These are phyloP conservation scores for Baronia brevicornis DNA, from an alignment of 2,888 invertebrate genomes.

Conservation along the genomic window DNA sequence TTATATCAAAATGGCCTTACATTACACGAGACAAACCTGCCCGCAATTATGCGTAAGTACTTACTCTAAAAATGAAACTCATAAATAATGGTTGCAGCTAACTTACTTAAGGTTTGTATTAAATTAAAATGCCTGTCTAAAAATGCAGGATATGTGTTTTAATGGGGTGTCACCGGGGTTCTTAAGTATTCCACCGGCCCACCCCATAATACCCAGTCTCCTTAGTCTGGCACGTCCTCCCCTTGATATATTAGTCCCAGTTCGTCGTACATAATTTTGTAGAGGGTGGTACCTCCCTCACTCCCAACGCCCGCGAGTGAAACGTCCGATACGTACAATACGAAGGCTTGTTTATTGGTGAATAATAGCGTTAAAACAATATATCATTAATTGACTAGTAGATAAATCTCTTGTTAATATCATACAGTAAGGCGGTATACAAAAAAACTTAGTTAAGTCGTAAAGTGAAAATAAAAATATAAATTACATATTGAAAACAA, in stretches of 20 bases:
- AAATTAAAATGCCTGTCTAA: conserved; percentile 71
- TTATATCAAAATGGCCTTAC: too few relatives aligned
- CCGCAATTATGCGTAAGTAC: conserved; percentile 1
- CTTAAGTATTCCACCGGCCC: conserved; percentile 74
- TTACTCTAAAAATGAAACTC: too few relatives aligned
- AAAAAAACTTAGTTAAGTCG: too few relatives aligned
- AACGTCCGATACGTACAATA: conserved; percentile 62
- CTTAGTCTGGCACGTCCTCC: conserved; percentile 75
- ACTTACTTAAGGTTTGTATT: conserved; percentile 37
- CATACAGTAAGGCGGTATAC: too few relatives aligned
- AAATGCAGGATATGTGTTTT: conserved; percentile 73
- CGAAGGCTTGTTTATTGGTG: conserved; percentile 69
- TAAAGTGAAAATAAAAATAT: too few relatives aligned
- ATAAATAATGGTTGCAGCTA: conserved; percentile 16
- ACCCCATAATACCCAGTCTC: conserved; percentile 73
- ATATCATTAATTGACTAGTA: too few relatives aligned
- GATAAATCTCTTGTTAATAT: too few relatives aligned
- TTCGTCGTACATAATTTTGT: conserved; percentile 76
- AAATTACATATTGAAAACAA: too few relatives aligned
- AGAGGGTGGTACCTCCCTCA: conserved; percentile 54
- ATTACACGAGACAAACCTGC: too few relatives aligned
- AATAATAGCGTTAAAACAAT: conserved; percentile 44
- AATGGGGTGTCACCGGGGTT: conserved; percentile 74
- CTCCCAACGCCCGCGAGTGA: conserved; percentile 50
- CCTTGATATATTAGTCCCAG: conserved; percentile 75